These are phyloP conservation scores for Pocillopora grandis DNA, from an alignment of 92 coral and sea anemone species.

Conservation along the genomic window DNA sequence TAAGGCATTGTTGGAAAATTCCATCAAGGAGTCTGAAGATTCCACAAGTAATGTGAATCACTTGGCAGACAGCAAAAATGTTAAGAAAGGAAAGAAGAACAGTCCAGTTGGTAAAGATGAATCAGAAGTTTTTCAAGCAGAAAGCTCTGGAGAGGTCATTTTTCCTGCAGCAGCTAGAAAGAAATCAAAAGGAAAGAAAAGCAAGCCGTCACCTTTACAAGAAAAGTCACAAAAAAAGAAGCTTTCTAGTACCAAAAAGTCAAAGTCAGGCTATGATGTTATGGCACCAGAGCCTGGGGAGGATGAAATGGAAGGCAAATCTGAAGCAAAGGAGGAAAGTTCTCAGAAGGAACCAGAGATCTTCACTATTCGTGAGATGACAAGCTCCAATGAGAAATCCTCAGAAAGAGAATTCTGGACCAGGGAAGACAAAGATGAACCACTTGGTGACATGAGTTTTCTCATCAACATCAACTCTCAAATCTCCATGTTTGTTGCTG, in stretches of 20 bases:
- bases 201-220: neutral
- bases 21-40: conserved; percentile 1
- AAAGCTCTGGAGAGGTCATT: neutral
- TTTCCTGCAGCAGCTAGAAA: neutral
- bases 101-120: neutral
- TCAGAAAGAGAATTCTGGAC: neutral
- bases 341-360: no score
- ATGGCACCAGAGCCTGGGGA: neutral
- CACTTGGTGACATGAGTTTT: conserved; percentile 79
- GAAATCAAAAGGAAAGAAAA: conserved; percentile 19
- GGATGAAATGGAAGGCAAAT: neutral
- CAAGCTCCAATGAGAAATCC: neutral
- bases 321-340: neutral
- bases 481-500: conserved; percentile 78
- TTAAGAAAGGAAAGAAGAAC: conserved; percentile 7
- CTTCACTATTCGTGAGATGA: neutral
- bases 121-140: neutral
- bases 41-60: neutral
- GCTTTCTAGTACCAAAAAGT: conserved; percentile 4
- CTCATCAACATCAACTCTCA: conserved; percentile 79
- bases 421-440: conserved; percentile 50
- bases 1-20: no score
- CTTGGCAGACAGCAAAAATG: neutral
- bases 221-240: neutral
- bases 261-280: conserved; percentile 24